Percentiles rank a stretch among this genome's conserved stretches.
These are phyloP conservation scores for Urocyon cinereoargenteus DNA, from an alignment of 2,797 vertebrate genomes.

Conservation along the genomic window DNA sequence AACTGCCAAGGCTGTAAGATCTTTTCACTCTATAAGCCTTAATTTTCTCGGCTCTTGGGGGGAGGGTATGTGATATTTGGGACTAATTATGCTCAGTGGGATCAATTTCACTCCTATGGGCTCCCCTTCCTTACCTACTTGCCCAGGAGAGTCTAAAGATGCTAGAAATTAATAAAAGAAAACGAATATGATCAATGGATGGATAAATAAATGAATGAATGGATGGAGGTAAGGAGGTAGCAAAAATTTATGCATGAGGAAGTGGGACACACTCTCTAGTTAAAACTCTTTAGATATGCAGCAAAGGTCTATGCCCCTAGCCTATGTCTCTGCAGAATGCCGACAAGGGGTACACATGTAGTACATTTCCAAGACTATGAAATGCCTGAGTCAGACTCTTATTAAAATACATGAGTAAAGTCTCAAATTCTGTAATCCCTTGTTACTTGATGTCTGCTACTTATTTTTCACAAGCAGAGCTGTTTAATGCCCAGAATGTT, in stretches of 20 bases:
- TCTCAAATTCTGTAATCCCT: neutral
- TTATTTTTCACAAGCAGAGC: neutral
- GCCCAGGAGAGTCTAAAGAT: neutral
- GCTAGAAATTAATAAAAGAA: neutral
- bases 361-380: neutral
- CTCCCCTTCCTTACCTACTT: neutral
- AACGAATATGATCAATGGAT: neutral
- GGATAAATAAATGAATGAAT: neutral
- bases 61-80: neutral
- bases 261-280: accelerated
- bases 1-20: neutral
- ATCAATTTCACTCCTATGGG: neutral
- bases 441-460: neutral
- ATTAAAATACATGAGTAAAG: neutral
- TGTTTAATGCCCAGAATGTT: neutral
- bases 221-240: neutral
- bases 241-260: neutral
- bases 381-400: neutral
- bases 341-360: accelerated
- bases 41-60: neutral
- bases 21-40: neutral
- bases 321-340: accelerated
- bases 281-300: neutral
- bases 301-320: neutral
- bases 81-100: neutral